Percentiles rank a stretch among this genome's conserved stretches.
These are phyloP conservation scores for Neodiprion virginianus DNA, from an alignment of 1,140 invertebrate species.

Conservation along the genomic window DNA sequence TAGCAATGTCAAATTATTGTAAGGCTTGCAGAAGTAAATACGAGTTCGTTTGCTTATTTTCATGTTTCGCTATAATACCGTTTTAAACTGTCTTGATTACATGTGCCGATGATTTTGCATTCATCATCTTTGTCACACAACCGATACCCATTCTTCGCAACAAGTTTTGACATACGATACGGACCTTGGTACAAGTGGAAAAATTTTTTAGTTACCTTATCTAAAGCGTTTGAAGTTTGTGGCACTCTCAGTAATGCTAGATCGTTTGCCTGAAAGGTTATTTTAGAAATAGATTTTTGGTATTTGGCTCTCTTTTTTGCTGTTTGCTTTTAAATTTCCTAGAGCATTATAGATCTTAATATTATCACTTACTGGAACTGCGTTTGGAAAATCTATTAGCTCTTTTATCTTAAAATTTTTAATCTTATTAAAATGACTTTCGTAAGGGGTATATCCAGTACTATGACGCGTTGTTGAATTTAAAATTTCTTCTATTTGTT, in stretches of 20 bases:
- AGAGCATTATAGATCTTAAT: neutral
- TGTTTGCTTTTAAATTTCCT: neutral
- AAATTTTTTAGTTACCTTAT: neutral
- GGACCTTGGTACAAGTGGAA: neutral
- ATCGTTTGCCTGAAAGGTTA: neutral
- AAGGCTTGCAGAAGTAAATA: too few species aligned
- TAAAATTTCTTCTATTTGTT: slow-evolving; percentile 17
- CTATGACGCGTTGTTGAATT: slow-evolving; percentile 27
- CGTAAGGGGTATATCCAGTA: slow-evolving; percentile 26
- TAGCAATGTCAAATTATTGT: too few species aligned
- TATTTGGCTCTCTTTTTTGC: neutral
- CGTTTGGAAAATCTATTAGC: neutral
- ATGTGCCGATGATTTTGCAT: neutral
- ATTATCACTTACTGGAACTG: neutral
- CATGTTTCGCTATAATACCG: too few species aligned
- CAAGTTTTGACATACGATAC: neutral
- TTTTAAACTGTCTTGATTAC: neutral
- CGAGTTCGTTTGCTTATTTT: too few species aligned
- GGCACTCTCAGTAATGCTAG: neutral
- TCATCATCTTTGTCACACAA: neutral
- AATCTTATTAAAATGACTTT: slow-evolving; percentile 28
- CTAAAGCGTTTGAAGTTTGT: neutral
- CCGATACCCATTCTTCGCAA: slow-evolving; percentile 26
- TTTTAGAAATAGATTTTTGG: neutral
- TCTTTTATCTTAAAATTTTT: neutral